Conservation (phyloP, 2,113 vertebrate species). For the Hemiprocne comata region DNA sequence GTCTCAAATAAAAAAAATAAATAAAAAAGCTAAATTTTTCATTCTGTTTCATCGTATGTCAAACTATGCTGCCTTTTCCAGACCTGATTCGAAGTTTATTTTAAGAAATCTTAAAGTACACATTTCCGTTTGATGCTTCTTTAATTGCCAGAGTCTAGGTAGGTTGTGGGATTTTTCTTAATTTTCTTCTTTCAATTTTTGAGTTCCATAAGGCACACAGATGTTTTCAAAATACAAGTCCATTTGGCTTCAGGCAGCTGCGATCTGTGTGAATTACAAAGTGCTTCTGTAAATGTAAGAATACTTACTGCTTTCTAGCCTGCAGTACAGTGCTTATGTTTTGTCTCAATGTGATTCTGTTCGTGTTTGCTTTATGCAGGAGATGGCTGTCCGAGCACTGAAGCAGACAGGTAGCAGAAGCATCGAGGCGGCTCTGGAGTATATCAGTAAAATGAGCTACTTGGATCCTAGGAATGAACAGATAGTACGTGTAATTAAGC, state of each 20-base stretch:
- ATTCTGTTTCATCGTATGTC: not conserved
- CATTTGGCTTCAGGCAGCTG: not conserved
- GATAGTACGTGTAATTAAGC: conserved; percentile 96
- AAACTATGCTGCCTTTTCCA: not conserved
- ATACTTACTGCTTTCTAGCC: not conserved
- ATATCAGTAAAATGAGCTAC: conserved; percentile 99
- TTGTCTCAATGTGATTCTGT: not conserved
- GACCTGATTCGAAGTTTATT: not conserved
- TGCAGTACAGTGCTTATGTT: not conserved
- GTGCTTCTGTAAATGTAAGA: not conserved
- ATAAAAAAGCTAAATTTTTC: not conserved
- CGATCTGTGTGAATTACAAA: not conserved
- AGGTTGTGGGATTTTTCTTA: not conserved
- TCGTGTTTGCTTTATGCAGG: conserved; percentile 73
- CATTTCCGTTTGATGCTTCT: not conserved
- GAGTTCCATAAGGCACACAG: not conserved
- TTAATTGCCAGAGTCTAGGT: not conserved
- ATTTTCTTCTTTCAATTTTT: not conserved
- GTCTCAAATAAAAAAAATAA: not conserved
- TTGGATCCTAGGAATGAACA: conserved; percentile 94
- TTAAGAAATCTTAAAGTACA: not conserved
- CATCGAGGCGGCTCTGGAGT: conserved; percentile 95
- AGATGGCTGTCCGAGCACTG: conserved; percentile 94
- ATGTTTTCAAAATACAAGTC: not conserved
- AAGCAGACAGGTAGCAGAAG: conserved; percentile 97